These are phyloP conservation scores for Aethes cnicana DNA, from an alignment of 2,888 invertebrate genomes.

Conservation along the genomic window DNA sequence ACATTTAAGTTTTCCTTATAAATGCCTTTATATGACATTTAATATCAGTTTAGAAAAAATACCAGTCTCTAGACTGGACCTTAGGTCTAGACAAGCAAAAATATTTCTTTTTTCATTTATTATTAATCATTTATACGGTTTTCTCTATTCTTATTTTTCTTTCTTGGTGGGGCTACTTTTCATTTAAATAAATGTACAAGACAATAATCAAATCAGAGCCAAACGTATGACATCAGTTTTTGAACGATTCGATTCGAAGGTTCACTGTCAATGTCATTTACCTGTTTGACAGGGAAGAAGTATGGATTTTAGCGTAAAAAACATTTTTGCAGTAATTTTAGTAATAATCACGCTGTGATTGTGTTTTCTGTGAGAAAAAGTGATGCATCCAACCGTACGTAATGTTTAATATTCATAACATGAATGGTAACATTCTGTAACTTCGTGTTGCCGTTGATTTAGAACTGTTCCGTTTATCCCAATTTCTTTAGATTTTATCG, in stretches of 20 bases:
- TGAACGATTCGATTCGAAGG: constrained; percentile 28
- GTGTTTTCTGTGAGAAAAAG: constrained; percentile 22
- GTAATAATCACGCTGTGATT: neutral
- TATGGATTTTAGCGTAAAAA: constrained; percentile 28
- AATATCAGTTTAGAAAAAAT: no score
- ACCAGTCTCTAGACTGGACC: no score
- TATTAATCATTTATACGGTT: no score
- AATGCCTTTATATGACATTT: no score
- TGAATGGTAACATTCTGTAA: neutral
- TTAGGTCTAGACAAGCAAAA: no score
- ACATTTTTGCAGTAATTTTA: constrained; percentile 5
- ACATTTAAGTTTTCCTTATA: no score
- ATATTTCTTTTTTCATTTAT: no score
- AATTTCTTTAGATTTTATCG: constrained; percentile 10
- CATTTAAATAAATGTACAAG: no score
- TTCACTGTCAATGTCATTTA: constrained; percentile 38
- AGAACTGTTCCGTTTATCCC: constrained; percentile 1
- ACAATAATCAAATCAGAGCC: no score
- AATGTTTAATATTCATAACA: neutral
- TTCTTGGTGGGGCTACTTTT: no score
- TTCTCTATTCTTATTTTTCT: no score
- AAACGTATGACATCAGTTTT: no score
- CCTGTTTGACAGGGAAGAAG: constrained; percentile 28
- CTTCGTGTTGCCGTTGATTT: neutral
- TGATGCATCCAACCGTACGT: neutral